Evolutionary conservation across 1,140 invertebrate genomes (phyloP).

Genomic region (Tachypleus tridentatus): DNA sequence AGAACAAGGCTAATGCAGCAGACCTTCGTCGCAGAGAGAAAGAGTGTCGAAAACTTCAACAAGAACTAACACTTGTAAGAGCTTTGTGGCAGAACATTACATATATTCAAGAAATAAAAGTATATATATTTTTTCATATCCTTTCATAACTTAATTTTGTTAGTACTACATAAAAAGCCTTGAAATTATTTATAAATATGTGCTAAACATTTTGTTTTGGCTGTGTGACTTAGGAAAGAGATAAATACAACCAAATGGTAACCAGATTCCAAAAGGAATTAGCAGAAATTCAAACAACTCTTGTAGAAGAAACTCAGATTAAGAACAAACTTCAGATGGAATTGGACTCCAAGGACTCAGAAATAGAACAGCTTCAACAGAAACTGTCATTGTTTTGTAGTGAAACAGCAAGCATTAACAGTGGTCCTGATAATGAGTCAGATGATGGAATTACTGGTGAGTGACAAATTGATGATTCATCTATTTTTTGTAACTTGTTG

Average conservation of each 20-base stretch:
- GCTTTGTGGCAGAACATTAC: neutral
- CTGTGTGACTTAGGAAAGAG: conserved; percentile 51
- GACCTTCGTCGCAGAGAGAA: conserved; percentile 85
- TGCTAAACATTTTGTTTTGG: neutral
- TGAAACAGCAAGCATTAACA: conserved; percentile 80
- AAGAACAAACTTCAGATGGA: conserved; percentile 83
- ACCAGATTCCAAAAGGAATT: conserved; percentile 71
- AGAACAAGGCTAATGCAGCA: conserved; percentile 45
- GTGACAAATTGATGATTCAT: conserved; percentile 1
- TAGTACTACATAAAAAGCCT: neutral
- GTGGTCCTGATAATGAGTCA: conserved; percentile 69
- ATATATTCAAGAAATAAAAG: too few species aligned
- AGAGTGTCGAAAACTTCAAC: conserved; percentile 85
- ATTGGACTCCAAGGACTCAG: conserved; percentile 86
- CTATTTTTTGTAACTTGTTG: neutral
- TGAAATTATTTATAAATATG: too few species aligned
- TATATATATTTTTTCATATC: too few species aligned
- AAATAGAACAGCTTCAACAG: conserved; percentile 81
- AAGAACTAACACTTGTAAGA: conserved; percentile 71
- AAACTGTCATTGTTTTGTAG: conserved; percentile 57
- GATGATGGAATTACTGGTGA: conserved; percentile 33
- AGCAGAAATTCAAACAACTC: conserved; percentile 62
- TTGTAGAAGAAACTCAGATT: conserved; percentile 52
- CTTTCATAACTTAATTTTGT: neutral
- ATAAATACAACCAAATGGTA: conserved; percentile 79